Conservation (phyloP, 2,888 invertebrate species). For the Hemithea aestivaria region DNA sequence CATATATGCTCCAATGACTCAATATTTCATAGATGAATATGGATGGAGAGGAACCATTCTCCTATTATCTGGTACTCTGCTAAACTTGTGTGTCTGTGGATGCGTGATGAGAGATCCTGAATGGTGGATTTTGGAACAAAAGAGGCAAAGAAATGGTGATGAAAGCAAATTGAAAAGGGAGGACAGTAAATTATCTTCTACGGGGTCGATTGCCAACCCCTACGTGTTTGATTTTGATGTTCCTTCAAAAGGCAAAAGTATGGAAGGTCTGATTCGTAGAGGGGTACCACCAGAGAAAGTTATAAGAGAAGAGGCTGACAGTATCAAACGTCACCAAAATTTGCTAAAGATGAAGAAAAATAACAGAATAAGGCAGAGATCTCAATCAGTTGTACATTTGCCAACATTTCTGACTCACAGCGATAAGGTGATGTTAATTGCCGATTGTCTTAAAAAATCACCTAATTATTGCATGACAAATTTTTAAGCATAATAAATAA, state of each 20-base stretch:
- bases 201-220: slow-evolving; percentile 68
- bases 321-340: slow-evolving; percentile 49
- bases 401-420: slow-evolving; percentile 86
- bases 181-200: slow-evolving; percentile 66
- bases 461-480: too few species aligned
- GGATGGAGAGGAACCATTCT: slow-evolving; percentile 93
- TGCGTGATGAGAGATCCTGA: slow-evolving; percentile 93
- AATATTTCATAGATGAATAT: slow-evolving; percentile 86
- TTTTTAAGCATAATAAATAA: too few species aligned
- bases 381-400: slow-evolving; percentile 84
- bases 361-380: slow-evolving; percentile 38
- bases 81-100: slow-evolving; percentile 92
- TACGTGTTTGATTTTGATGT: slow-evolving; percentile 60
- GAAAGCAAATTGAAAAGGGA: slow-evolving; percentile 47
- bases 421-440: slow-evolving; percentile 73
- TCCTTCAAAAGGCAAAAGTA: slow-evolving; percentile 52
- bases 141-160: slow-evolving; percentile 57
- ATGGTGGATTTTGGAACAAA: slow-evolving; percentile 85
- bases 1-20: slow-evolving; percentile 91
- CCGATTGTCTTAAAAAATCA: background rate
- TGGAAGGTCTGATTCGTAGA: slow-evolving; percentile 52
- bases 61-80: slow-evolving; percentile 89
- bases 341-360: slow-evolving; percentile 40
- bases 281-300: slow-evolving; percentile 56
- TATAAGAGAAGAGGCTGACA: slow-evolving; percentile 54